Evolutionary conservation across 2,797 vertebrate genomes (phyloP).

Genomic region (Emys orbicularis): DNA sequence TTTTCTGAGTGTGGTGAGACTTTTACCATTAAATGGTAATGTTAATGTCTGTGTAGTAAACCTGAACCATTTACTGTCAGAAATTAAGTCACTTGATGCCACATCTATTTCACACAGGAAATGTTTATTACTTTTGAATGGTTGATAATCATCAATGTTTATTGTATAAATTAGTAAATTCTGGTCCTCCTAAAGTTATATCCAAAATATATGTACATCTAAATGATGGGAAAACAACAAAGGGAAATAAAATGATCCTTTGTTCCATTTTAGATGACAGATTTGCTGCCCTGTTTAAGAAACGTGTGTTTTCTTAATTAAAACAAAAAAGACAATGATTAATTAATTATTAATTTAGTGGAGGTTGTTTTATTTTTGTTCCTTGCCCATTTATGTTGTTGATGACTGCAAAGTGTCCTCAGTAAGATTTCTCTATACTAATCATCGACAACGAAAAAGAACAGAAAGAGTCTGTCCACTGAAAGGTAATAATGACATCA

Average conservation of each 20-base stretch:
- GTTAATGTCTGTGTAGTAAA: conserved; percentile 46
- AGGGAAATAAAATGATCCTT: conserved; percentile 14
- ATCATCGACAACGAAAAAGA: not conserved
- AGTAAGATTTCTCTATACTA: not conserved
- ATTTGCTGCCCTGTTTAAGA: not conserved
- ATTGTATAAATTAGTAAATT: conserved; percentile 55
- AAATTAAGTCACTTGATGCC: conserved; percentile 57
- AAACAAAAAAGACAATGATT: not conserved
- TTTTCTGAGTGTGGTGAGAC: conserved; percentile 59
- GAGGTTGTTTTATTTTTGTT: not conserved
- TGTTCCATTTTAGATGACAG: not conserved
- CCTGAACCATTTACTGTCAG: conserved; percentile 46
- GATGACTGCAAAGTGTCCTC: not conserved
- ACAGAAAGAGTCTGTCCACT: not conserved
- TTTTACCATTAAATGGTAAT: conserved; percentile 60
- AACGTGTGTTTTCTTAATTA: conserved; percentile 14
- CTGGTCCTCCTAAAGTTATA: conserved; percentile 42
- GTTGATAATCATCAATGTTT: conserved; percentile 61
- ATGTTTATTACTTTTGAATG: conserved; percentile 61
- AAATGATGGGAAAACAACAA: not conserved
- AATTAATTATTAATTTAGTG: not conserved
- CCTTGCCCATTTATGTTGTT: not conserved
- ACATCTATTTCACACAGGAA: conserved; percentile 59
- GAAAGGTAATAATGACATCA: not conserved
- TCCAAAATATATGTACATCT: conserved; percentile 11